These are phyloP conservation scores for Patella caerulea DNA, from an alignment of 2,888 invertebrate genomes.

Conservation along the genomic window DNA sequence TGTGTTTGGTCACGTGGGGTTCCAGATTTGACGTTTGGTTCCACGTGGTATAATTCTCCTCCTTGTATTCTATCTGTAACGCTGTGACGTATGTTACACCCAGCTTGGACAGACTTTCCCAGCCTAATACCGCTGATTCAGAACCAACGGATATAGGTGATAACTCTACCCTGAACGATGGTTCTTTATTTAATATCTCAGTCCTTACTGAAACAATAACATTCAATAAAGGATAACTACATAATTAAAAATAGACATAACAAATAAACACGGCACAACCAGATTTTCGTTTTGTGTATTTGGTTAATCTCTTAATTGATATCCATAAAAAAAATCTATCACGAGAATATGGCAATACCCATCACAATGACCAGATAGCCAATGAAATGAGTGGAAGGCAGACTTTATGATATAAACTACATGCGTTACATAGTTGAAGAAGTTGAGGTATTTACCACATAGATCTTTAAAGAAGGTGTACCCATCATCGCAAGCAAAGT, in stretches of 20 bases:
- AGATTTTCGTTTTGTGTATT: too few relatives aligned
- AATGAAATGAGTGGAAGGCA: too few relatives aligned
- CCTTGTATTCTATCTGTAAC: slow-evolving; percentile 26
- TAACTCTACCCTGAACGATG: neutral
- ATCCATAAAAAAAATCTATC: too few relatives aligned
- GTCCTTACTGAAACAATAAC: neutral
- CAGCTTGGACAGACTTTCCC: slow-evolving; percentile 22
- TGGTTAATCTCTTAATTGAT: too few relatives aligned
- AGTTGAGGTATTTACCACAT: slow-evolving; percentile 28
- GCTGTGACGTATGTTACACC: slow-evolving; percentile 28
- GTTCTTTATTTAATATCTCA: slow-evolving; percentile 1
- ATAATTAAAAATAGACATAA: too few relatives aligned
- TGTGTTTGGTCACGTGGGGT: slow-evolving; percentile 23
- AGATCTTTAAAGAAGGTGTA: slow-evolving; percentile 24
- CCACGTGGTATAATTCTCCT: slow-evolving; percentile 20
- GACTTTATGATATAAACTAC: too few relatives aligned
- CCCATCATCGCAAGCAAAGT: slow-evolving; percentile 28
- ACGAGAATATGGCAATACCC: too few relatives aligned
- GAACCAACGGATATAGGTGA: slow-evolving; percentile 12
- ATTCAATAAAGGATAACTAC: too few relatives aligned
- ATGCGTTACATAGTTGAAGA: too few relatives aligned
- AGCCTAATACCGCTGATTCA: slow-evolving; percentile 25
- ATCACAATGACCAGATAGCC: too few relatives aligned
- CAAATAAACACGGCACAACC: too few relatives aligned
- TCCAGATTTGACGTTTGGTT: slow-evolving; percentile 23